Conservation (phyloP, 1,140 invertebrate genomes). For the Musca vetustissima region DNA sequence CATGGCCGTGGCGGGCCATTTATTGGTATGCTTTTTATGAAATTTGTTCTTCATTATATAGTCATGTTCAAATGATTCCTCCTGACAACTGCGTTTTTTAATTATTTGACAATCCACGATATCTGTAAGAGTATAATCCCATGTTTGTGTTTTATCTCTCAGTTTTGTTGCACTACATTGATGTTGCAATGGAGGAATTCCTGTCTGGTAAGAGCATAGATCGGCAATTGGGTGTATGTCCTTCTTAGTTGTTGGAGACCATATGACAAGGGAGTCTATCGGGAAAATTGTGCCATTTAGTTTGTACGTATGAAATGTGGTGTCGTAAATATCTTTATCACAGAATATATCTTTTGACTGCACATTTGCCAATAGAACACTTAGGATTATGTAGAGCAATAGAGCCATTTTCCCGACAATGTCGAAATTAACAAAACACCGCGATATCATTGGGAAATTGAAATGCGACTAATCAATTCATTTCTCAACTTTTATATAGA, state of each 20-base stretch:
- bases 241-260: not conserved
- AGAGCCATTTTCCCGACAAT: too few relatives aligned
- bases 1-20: not conserved
- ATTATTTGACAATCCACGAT: not conserved
- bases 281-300: not conserved
- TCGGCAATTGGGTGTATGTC: too few relatives aligned
- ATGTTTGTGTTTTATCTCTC: not conserved
- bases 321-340: not conserved
- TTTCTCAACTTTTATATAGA: too few relatives aligned
- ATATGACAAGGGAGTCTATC: not conserved
- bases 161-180: not conserved
- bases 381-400: too few relatives aligned
- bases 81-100: not conserved
- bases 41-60: not conserved
- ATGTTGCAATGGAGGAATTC: not conserved
- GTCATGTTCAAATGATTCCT: not conserved
- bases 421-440: too few relatives aligned
- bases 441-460: too few relatives aligned
- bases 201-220: not conserved
- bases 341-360: too few relatives aligned
- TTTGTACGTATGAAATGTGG: not conserved
- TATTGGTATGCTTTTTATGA: not conserved
- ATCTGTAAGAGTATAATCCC: too few relatives aligned
- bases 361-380: too few relatives aligned
- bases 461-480: too few relatives aligned